Evolutionary conservation across 2,113 vertebrate species (phyloP).

Genomic region (Bettongia penicillata): DNA sequence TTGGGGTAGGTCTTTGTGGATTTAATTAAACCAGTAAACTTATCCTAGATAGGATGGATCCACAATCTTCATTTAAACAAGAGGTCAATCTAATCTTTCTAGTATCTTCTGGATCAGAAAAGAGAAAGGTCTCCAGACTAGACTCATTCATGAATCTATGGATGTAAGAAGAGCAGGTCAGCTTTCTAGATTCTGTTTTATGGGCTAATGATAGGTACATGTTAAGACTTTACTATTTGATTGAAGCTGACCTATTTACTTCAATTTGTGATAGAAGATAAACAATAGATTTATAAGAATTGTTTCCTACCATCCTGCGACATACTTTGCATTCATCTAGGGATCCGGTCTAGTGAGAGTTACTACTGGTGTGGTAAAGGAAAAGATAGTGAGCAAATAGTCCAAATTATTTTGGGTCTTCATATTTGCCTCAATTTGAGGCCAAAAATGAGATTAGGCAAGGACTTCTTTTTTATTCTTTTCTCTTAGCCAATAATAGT

Average conservation of each 20-base stretch:
- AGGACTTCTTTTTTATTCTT: slow-evolving; percentile 65
- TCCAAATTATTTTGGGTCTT: slow-evolving; percentile 8
- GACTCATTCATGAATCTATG: not conserved
- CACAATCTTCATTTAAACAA: not conserved
- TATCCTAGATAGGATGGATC: not conserved
- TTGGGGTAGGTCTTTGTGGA: not conserved
- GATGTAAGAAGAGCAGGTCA: slow-evolving; percentile 1
- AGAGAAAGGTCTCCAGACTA: slow-evolving; percentile 7
- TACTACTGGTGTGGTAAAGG: not conserved
- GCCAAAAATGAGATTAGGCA: slow-evolving; percentile 61
- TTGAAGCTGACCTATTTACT: not conserved
- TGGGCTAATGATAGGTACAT: not conserved
- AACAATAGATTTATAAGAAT: slow-evolving; percentile 10
- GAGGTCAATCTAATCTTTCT: not conserved
- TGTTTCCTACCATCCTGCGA: not conserved
- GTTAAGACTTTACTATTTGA: not conserved
- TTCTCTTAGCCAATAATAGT: slow-evolving; percentile 57
- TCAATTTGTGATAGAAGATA: not conserved
- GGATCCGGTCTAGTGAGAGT: slow-evolving; percentile 27
- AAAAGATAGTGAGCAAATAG: slow-evolving; percentile 27
- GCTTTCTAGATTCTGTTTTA: slow-evolving; percentile 21
- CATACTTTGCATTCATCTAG: not conserved
- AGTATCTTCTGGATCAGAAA: not conserved
- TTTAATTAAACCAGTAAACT: not conserved
- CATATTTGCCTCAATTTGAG: slow-evolving; percentile 67